A percentile compares a stretch with the other conserved stretches of the same genome.
phyloP scores from a whole-genome alignment of 1,140 invertebrate species.

The Drosophila obscura region DNA sequence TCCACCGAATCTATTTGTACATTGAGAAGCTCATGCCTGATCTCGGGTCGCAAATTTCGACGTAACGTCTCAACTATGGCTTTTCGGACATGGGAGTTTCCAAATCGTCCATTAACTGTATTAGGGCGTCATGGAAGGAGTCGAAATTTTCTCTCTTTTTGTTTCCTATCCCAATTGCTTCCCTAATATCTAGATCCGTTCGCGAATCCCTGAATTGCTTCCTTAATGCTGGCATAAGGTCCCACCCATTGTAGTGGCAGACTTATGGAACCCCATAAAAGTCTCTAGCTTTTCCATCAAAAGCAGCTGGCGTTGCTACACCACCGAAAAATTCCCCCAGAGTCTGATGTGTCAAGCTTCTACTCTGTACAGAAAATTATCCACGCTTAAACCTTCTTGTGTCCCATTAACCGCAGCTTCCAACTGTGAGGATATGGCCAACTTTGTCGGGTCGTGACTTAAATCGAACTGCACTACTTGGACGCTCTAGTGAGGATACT shows the following conservation, averaged over 20 bases:
- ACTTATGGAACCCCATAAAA: slow-evolving; percentile 2
- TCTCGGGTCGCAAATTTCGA: not conserved
- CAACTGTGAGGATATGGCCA: too few relatives aligned
- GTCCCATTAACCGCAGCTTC: too few relatives aligned
- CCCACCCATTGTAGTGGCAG: not conserved
- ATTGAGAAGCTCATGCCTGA: slow-evolving; percentile 1
- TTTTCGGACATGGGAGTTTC: not conserved
- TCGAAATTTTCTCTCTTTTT: not conserved
- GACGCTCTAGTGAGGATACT: too few relatives aligned
- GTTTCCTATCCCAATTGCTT: slow-evolving; percentile 2
- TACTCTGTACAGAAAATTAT: too few relatives aligned
- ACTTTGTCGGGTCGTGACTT: too few relatives aligned
- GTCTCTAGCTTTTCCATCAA: not conserved
- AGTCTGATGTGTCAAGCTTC: too few relatives aligned
- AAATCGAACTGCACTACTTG: too few relatives aligned
- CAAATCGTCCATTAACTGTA: not conserved
- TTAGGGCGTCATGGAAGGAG: not conserved
- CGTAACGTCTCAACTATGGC: not conserved
- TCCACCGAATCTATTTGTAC: not conserved
- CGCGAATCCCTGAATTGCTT: slow-evolving; percentile 2
- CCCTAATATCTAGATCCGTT: slow-evolving; percentile 1
- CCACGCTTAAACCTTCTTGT: too few relatives aligned
- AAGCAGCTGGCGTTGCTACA: slow-evolving; percentile 2
- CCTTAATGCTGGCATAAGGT: not conserved
- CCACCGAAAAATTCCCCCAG: not conserved